phyloP scores from a whole-genome alignment of 2,888 invertebrate genomes.

The Sarcophaga caerulescens region DNA sequence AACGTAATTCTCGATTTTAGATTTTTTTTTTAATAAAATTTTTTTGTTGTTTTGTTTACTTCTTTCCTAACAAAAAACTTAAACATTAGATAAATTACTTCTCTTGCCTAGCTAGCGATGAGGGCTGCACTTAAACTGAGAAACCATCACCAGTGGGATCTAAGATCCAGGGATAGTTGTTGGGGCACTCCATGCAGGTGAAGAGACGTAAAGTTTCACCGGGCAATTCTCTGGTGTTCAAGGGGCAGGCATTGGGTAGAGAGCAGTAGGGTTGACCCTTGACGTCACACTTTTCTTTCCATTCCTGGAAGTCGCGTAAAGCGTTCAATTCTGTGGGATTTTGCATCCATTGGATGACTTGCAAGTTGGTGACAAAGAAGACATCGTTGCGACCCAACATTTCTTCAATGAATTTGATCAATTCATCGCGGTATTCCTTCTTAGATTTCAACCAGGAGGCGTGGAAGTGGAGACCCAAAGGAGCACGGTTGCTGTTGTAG shows the following conservation, averaged over 20 bases:
- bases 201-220: constrained; percentile 95
- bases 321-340: constrained; percentile 93
- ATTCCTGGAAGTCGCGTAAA: constrained; percentile 94
- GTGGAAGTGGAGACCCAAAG: constrained; percentile 95
- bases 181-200: constrained; percentile 97
- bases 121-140: constrained; percentile 84
- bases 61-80: constrained; percentile 64
- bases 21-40: constrained; percentile 27
- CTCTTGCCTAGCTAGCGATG: constrained; percentile 36
- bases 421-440: constrained; percentile 94
- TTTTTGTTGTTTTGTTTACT: constrained; percentile 44
- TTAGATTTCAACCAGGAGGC: constrained; percentile 97
- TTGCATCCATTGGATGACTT: constrained; percentile 98
- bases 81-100: constrained; percentile 68
- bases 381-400: constrained; percentile 94
- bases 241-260: constrained; percentile 93
- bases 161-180: constrained; percentile 96
- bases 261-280: constrained; percentile 97
- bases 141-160: constrained; percentile 97
- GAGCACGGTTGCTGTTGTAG: constrained; percentile 95
- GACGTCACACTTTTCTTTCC: constrained; percentile 97
- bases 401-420: constrained; percentile 96
- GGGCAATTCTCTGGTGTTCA: constrained; percentile 94
- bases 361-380: constrained; percentile 94
- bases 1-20: constrained; percentile 63